Percentiles rank a stretch among this genome's conserved stretches.
Conservation (phyloP, 2,113 vertebrate genomes). For the Macrotus californicus region DNA sequence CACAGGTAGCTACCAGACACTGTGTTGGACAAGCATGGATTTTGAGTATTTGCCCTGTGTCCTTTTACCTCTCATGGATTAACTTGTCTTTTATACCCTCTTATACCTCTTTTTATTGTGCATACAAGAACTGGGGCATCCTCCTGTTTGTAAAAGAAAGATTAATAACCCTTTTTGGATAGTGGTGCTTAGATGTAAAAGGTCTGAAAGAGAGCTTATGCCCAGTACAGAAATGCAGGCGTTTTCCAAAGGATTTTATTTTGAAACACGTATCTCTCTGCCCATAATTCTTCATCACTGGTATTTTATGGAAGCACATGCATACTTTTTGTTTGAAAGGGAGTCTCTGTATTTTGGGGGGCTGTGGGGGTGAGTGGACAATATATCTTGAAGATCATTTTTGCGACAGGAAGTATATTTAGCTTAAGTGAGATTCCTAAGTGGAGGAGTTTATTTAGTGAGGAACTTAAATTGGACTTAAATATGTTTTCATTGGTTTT, state of each 20-base stretch:
- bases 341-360: not conserved
- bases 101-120: not conserved
- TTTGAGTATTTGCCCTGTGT: not conserved
- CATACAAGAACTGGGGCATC: not conserved
- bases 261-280: not conserved
- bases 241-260: slow-evolving; percentile 7
- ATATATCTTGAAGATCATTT: not conserved
- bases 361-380: not conserved
- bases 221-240: not conserved
- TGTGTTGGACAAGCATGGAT: not conserved
- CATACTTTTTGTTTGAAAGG: not conserved
- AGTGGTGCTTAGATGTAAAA: not conserved
- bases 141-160: slow-evolving; percentile 10
- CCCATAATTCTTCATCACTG: not conserved
- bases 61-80: not conserved
- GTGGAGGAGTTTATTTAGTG: slow-evolving; percentile 29
- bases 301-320: not conserved
- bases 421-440: slow-evolving; percentile 10
- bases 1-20: not conserved
- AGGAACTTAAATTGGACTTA: not conserved
- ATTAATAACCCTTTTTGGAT: not conserved
- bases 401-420: not conserved
- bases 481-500: slow-evolving; percentile 23
- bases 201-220: not conserved
- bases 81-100: not conserved